Evolutionary conservation across 2,888 invertebrate species (phyloP).

Genomic region (Oligia fasciuncula): DNA sequence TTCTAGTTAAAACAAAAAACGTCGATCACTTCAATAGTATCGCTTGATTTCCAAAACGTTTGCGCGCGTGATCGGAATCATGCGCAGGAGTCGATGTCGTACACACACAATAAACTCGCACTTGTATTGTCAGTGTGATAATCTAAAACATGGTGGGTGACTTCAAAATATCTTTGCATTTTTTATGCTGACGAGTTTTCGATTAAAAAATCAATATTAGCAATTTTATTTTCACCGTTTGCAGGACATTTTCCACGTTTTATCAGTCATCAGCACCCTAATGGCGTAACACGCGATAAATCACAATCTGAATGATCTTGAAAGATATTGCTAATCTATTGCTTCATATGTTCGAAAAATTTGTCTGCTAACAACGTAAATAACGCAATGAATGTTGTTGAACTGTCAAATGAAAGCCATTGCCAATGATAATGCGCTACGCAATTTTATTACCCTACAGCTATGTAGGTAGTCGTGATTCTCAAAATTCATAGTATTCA

Average conservation of each 20-base stretch:
- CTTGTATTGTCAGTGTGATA: constrained; percentile 5
- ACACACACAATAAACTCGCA: constrained; percentile 49
- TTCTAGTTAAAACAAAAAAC: constrained; percentile 57
- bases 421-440: neutral
- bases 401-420: neutral
- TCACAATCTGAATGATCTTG: neutral
- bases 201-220: neutral
- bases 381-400: neutral
- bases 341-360: neutral
- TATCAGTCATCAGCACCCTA: neutral
- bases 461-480: neutral
- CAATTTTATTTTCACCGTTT: neutral
- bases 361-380: neutral
- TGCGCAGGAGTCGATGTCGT: constrained; percentile 61
- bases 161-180: neutral
- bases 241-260: neutral
- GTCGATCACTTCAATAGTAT: constrained; percentile 44
- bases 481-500: neutral
- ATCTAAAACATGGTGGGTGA: neutral
- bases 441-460: neutral
- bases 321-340: neutral
- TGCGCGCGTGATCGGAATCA: constrained; percentile 69
- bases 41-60: constrained; percentile 55
- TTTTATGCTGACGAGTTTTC: neutral
- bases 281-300: neutral